Conservation (phyloP, 1,140 invertebrate genomes). For the Thaumatotibia leucotreta region DNA sequence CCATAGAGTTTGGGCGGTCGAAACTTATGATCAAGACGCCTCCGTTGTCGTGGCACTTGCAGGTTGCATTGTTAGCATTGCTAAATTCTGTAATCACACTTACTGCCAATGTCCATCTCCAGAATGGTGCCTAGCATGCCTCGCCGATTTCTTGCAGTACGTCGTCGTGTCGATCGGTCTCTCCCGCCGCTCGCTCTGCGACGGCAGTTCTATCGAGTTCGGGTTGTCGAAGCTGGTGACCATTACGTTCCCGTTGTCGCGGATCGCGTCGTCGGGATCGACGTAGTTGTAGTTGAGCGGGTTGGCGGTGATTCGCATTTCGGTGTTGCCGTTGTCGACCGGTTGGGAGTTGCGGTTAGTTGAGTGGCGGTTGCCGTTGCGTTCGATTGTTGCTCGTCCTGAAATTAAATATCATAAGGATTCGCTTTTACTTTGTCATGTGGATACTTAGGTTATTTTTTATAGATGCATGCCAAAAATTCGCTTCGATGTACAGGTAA, state of each 20-base stretch:
- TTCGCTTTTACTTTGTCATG: too few relatives aligned
- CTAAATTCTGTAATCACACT: conserved; percentile 26
- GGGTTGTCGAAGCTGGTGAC: conserved; percentile 85
- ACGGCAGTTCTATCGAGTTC: conserved; percentile 83
- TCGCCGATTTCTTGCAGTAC: conserved; percentile 80
- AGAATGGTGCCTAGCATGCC: conserved; percentile 63
- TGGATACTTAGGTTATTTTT: too few relatives aligned
- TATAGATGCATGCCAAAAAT: too few relatives aligned
- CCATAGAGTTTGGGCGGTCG: too few relatives aligned
- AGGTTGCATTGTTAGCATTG: neutral
- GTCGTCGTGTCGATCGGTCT: conserved; percentile 82
- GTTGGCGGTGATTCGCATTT: conserved; percentile 87
- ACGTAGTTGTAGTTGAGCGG: conserved; percentile 83
- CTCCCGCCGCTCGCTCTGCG: conserved; percentile 57
- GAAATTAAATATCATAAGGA: too few relatives aligned
- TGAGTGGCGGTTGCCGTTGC: conserved; percentile 71
- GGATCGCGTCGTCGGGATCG: conserved; percentile 79
- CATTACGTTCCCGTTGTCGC: conserved; percentile 73
- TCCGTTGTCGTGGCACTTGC: too few relatives aligned
- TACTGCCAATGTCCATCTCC: conserved; percentile 74
- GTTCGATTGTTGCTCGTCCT: conserved; percentile 91
- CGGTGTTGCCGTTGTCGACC: conserved; percentile 65
- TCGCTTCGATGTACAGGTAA: too few relatives aligned
- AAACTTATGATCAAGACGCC: too few relatives aligned
- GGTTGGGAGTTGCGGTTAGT: conserved; percentile 65